These are phyloP conservation scores for Rhagoletis pomonella DNA, from an alignment of 1,140 invertebrate species.

Conservation along the genomic window DNA sequence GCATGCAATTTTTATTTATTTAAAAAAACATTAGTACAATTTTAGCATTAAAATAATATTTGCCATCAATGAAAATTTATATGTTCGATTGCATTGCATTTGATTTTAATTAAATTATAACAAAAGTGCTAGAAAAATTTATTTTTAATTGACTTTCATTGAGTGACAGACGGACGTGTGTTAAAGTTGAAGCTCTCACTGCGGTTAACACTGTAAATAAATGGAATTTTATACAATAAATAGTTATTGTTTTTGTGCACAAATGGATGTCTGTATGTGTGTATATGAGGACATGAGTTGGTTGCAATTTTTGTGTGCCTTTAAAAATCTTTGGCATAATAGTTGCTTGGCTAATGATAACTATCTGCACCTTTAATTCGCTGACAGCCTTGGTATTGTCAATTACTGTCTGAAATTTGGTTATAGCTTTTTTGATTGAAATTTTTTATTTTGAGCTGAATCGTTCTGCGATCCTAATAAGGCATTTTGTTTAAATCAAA, in stretches of 20 bases:
- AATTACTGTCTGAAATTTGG: too few relatives aligned
- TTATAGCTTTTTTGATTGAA: too few relatives aligned
- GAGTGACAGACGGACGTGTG: not conserved
- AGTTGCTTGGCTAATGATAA: not conserved
- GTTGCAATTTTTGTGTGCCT: not conserved
- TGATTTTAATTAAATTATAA: slow-evolving; percentile 43
- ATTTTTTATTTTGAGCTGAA: too few relatives aligned
- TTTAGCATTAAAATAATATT: too few relatives aligned
- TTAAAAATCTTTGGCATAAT: not conserved
- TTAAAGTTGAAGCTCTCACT: not conserved
- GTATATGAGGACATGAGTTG: not conserved
- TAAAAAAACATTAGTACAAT: too few relatives aligned
- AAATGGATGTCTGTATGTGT: not conserved
- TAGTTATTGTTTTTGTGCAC: too few relatives aligned
- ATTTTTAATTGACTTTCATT: slow-evolving; percentile 42
- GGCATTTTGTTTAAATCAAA: too few relatives aligned
- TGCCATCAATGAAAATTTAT: not conserved
- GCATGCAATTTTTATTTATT: too few relatives aligned
- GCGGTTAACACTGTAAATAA: not conserved
- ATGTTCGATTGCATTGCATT: not conserved
- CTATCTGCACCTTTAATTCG: not conserved
- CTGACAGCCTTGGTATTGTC: too few relatives aligned
- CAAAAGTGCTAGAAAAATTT: slow-evolving; percentile 41
- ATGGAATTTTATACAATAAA: not conserved
- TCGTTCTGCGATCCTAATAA: too few relatives aligned